Percentiles rank a stretch among this genome's conserved stretches.
These are phyloP conservation scores for Cephus nigrinus DNA, from an alignment of 2,888 invertebrate genomes.

Conservation along the genomic window DNA sequence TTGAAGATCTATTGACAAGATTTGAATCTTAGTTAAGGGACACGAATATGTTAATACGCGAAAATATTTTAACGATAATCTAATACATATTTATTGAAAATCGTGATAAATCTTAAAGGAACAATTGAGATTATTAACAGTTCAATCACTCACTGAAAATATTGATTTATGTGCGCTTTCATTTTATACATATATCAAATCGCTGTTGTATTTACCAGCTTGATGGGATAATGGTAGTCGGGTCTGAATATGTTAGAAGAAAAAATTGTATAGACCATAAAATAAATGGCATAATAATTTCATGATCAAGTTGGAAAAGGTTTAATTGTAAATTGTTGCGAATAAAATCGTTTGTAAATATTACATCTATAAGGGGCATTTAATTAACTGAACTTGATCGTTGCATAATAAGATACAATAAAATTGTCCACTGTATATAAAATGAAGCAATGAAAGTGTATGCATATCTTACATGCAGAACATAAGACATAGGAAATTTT, in stretches of 20 bases:
- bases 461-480: not conserved
- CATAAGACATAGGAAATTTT: not conserved
- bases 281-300: not conserved
- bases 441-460: not conserved
- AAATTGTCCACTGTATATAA: slow-evolving; percentile 1
- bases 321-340: slow-evolving; percentile 2
- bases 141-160: not conserved
- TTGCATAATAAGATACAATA: not conserved
- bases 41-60: not conserved
- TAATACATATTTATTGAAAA: slow-evolving; percentile 1
- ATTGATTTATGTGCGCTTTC: not conserved
- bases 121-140: not conserved
- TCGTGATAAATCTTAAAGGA: not conserved
- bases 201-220: not conserved
- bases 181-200: not conserved
- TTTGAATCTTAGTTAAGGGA: not conserved
- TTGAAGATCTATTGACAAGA: not conserved
- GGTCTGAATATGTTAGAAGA: not conserved
- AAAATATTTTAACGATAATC: not conserved
- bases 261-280: not conserved
- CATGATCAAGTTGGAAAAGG: not conserved
- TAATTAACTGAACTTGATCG: not conserved
- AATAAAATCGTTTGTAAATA: slow-evolving; percentile 4
- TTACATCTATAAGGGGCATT: slow-evolving; percentile 1
- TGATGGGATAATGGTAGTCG: not conserved